Evolutionary conservation across 2,888 invertebrate genomes (phyloP), one percentile per base, ranked within the genome.

Genomic region (Tubiluchus corallicola): DNA sequence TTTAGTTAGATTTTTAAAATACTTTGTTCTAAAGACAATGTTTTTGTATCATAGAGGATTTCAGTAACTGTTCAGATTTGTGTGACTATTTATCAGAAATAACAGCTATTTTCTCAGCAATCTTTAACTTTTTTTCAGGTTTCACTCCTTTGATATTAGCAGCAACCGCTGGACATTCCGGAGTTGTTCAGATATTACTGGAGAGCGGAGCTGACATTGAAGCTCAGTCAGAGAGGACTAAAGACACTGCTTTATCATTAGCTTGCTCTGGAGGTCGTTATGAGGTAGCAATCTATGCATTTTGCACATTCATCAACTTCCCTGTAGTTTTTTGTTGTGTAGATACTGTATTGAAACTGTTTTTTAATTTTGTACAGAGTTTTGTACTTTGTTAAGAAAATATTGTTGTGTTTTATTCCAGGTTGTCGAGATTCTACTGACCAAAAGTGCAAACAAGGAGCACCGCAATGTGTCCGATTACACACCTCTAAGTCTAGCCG

Each of bases 381-480:
- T 18, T 44, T 2, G 21, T 4, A 40, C 20, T 20, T 38, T 13
- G 9, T 43, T 4, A 38, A 44, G 3, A 20, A 5, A 20, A 15
- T 17, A 21, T 41, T 20, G 9, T 16, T 42, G 41, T n/a, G 16
- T 48, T 45, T 48, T 45, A 45, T 48, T 54, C 15, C 47, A 69
- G 71, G 79, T 92, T 29, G 94, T 94, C 2, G 94, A 94, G 58
- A 68, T 92, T 43, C 70, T 96, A 48, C 71, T 96, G 44, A 77
- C 74, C 51, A 76, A 84, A 49, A 81, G 82, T 52, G 90, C 94
- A 43, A 94, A 96, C 68, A 96, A 94, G 67, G 68, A 69, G 50
- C 96, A 98, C 66, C 77, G 96, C 45, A 98, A 98, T 67, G 94
- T 96, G 15, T 94, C 92, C 18, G 98, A 98, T 68, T 98, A 98